Evolutionary conservation across 1,140 invertebrate genomes (phyloP).

Genomic region (Spodoptera litura): DNA sequence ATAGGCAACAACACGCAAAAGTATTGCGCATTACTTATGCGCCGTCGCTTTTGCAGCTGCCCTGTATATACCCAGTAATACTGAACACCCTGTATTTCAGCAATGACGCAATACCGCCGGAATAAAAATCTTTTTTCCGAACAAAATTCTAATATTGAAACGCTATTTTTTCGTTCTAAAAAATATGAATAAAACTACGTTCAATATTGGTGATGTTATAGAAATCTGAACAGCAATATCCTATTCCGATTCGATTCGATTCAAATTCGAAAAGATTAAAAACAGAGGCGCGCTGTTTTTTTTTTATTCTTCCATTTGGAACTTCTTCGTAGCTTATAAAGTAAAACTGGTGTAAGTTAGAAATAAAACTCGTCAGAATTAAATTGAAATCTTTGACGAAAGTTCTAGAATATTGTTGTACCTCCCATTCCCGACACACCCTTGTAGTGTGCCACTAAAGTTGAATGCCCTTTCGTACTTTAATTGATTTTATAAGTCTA

Average conservation of each 20-base stretch:
- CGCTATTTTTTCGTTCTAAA: background rate
- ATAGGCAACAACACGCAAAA: slow-evolving; percentile 26
- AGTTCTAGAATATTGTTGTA: background rate
- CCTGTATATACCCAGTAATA: slow-evolving; percentile 4
- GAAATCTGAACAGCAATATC: background rate
- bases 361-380: too few relatives aligned
- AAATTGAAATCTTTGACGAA: too few relatives aligned
- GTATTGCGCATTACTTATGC: slow-evolving; percentile 41
- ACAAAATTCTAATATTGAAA: background rate
- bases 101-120: background rate
- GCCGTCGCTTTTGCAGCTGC: slow-evolving; percentile 25
- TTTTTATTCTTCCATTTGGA: too few relatives aligned
- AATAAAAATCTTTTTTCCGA: background rate
- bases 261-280: background rate
- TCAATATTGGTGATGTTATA: slow-evolving; percentile 1
- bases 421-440: slow-evolving; percentile 20
- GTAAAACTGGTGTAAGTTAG: too few relatives aligned
- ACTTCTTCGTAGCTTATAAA: too few relatives aligned
- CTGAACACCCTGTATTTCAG: slow-evolving; percentile 13
- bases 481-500: slow-evolving; percentile 45
- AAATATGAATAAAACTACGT: background rate
- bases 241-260: background rate
- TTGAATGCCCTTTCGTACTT: slow-evolving; percentile 30
- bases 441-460: slow-evolving; percentile 25
- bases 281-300: too few relatives aligned